These are phyloP conservation scores for Labeo catla DNA, from an alignment of 2,113 vertebrate species.

Conservation along the genomic window DNA sequence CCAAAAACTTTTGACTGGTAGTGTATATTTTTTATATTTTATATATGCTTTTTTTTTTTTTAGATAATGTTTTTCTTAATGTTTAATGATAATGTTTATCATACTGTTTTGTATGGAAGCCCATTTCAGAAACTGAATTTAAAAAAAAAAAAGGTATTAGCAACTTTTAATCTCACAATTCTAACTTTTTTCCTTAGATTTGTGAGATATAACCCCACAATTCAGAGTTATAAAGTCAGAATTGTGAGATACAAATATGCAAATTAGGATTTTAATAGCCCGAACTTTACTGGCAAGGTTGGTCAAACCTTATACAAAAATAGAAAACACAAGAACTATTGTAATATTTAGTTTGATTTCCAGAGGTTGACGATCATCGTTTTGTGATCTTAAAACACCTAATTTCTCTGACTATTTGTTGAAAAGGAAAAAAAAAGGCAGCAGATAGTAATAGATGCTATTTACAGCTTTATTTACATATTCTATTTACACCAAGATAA, in stretches of 20 bases:
- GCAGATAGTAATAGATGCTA: no score
- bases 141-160: no score
- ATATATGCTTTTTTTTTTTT: no score
- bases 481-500: no score
- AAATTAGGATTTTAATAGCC: not conserved
- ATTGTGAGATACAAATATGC: not conserved
- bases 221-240: no score
- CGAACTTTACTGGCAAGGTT: not conserved
- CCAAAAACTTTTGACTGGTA: no score
- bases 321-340: not conserved
- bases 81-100: not conserved
- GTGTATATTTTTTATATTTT: no score
- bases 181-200: no score
- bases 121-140: no score
- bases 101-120: not conserved
- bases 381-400: not conserved
- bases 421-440: not conserved
- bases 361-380: not conserved
- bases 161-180: no score
- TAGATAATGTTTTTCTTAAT: not conserved
- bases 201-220: no score
- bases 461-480: no score
- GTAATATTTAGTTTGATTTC: not conserved
- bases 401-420: not conserved
- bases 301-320: not conserved